Evolutionary conservation across 2,888 invertebrate species (phyloP), one percentile per base, ranked within the genome.

Genomic region (Pammene fasciana): DNA sequence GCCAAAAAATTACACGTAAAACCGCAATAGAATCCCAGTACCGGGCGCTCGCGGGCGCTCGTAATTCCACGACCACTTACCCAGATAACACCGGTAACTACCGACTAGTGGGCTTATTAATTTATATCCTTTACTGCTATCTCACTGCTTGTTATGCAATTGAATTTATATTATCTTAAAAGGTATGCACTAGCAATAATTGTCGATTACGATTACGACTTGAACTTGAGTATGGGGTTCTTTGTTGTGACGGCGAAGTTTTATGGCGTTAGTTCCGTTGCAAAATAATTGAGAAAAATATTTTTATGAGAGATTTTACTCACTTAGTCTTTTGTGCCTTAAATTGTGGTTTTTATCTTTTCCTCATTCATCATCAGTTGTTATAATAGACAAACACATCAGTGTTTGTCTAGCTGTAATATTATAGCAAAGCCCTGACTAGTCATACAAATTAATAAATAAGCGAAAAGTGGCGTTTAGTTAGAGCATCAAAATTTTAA

Each of bases 91-190:
- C 72, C 74, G 74, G 78, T 82, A 82, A 84, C 84, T 84, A 84
- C 82, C 79, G 78, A 82, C 79, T 81, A 78, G 80, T 78, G 78
- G 78, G 79, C 82, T 82, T 83, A 82, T 82, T 82, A 82, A 83
- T 84, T 84, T 75, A 78, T 78, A 78, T 79, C 80, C 79, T 82
- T 82, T 82, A 83, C 76, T 77, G 71, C 75, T 56, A 57, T 67
- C 72, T 68, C 71, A 75, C 73, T 71, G 75, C 72, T 73, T 67
- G 70, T 73, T 73, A 70, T 67, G 70, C 73, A 71, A 75, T 76
- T 73, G 73, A 75, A 74, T 72, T 74, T 72, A 71, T 66, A 52
- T 72, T 66, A 57, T 56, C 57, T 62, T 62, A 68, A 68, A 68
- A 65, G 70, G 59, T 65, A 48, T 57, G 64, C 68, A 46, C 68